Percentiles rank a stretch among this genome's conserved stretches.
These are phyloP conservation scores for Passer domesticus DNA, from an alignment of 2,113 vertebrate species.

Conservation along the genomic window DNA sequence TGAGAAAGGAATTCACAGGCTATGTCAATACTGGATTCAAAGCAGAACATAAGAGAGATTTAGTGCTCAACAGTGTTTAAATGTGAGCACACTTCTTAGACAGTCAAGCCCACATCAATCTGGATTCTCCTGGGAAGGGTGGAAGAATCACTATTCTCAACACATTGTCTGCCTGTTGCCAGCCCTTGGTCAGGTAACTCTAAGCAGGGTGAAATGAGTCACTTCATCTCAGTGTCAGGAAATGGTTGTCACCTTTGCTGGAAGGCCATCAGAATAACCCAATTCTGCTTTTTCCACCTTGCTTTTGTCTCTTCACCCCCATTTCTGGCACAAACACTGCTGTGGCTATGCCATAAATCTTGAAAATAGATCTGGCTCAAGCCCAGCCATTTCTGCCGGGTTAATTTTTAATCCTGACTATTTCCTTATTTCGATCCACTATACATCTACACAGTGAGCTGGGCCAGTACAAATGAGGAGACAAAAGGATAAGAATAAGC, in stretches of 20 bases:
- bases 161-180: accelerated
- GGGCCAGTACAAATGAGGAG: background rate
- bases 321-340: background rate
- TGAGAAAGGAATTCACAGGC: background rate
- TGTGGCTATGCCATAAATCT: background rate
- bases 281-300: background rate
- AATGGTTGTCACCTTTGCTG: background rate
- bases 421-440: background rate
- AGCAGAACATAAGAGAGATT: background rate
- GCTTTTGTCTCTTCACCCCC: background rate
- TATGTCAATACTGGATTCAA: background rate
- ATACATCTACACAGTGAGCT: background rate
- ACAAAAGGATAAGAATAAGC: background rate
- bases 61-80: background rate
- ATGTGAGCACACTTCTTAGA: background rate
- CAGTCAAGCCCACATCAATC: background rate
- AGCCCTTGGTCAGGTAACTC: background rate
- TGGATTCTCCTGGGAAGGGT: background rate
- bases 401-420: background rate
- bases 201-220: background rate
- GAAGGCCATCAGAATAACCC: background rate
- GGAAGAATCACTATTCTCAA: background rate
- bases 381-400: background rate
- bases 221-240: background rate
- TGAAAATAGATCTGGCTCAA: background rate